phyloP scores from a whole-genome alignment of 53 echinoderm and acorn worm species.

The Arbacia lixula region DNA sequence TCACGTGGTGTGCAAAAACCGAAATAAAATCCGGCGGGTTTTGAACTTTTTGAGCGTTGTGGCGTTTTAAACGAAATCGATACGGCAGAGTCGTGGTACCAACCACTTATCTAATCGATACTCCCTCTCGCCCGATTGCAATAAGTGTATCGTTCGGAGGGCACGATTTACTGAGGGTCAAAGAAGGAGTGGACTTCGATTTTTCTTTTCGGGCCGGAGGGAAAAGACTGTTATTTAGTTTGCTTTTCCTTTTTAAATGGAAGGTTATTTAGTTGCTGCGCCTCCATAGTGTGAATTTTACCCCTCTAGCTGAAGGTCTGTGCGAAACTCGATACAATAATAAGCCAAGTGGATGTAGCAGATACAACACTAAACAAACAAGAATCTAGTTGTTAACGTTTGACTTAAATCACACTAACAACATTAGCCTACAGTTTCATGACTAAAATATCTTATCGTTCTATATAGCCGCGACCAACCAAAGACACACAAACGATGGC shows the following conservation, averaged over 20 bases:
- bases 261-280: no score
- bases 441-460: no score
- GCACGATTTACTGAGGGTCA: background rate
- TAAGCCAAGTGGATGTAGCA: no score
- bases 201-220: background rate
- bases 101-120: constrained; percentile 57
- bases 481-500: no score
- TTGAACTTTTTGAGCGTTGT: constrained; percentile 39
- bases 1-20: constrained; percentile 2
- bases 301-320: no score
- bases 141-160: constrained; percentile 50
- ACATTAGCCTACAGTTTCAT: no score
- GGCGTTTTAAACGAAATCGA: constrained; percentile 35
- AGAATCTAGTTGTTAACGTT: no score
- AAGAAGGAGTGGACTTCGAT: constrained; percentile 15
- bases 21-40: constrained; percentile 16
- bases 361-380: no score
- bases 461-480: no score
- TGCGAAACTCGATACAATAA: no score
- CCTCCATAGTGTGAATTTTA: no score
- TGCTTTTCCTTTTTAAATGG: background rate
- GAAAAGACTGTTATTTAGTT: constrained; percentile 23
- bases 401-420: no score
- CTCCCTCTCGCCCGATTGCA: constrained; percentile 52
- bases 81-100: constrained; percentile 12